Conservation (phyloP, 2,797 vertebrate genomes). For the Cryptoblepharus egeriae region DNA sequence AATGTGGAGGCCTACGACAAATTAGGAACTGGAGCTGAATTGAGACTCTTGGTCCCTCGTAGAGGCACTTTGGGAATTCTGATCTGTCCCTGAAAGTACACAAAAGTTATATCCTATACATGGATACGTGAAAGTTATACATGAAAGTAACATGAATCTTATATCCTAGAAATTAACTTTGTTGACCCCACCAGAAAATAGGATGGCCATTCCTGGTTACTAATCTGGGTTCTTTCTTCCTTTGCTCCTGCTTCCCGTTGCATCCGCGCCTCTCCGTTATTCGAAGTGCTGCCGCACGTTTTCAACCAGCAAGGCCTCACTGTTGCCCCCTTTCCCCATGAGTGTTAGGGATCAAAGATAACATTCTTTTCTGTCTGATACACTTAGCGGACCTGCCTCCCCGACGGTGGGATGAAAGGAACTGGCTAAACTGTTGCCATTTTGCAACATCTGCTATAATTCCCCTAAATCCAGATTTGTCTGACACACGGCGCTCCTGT, state of each 20-base stretch:
- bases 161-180: constrained; percentile 33
- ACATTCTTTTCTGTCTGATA: constrained; percentile 84
- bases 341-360: constrained; percentile 83
- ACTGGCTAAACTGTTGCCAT: constrained; percentile 86
- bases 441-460: constrained; percentile 88
- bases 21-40: too few relatives aligned
- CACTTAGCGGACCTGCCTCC: constrained; percentile 81
- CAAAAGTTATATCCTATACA: too few relatives aligned
- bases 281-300: constrained; percentile 55
- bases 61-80: too few relatives aligned
- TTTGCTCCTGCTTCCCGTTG: constrained; percentile 60
- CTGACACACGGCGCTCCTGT: constrained; percentile 81
- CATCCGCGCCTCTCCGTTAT: constrained; percentile 74
- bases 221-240: constrained; percentile 53
- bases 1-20: not conserved
- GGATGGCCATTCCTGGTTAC: constrained; percentile 45
- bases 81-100: too few relatives aligned
- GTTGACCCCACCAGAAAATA: constrained; percentile 48
- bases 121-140: too few relatives aligned
- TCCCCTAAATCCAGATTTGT: constrained; percentile 87
- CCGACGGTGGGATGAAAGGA: constrained; percentile 82
- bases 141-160: too few relatives aligned
- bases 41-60: too few relatives aligned
- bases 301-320: constrained; percentile 61
- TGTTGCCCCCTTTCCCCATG: constrained; percentile 57